A percentile compares a stretch with the other conserved stretches of the same genome.
Evolutionary conservation across 2,797 vertebrate genomes (phyloP).

Genomic region (Etheostoma perlongum): DNA sequence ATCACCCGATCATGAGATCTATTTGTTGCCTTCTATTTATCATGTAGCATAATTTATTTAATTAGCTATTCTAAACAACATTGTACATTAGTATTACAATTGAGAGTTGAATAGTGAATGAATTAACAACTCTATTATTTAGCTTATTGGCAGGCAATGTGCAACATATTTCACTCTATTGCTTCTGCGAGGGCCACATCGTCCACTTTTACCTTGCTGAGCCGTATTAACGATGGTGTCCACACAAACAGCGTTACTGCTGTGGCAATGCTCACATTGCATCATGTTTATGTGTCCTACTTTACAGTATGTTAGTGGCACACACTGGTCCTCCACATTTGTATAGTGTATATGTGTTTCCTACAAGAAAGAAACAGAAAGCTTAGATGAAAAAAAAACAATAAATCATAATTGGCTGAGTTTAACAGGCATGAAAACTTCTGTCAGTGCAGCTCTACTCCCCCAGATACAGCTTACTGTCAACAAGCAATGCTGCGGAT

Average conservation of each 20-base stretch:
- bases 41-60: no score
- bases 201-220: no score
- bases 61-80: no score
- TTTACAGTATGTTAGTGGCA: not conserved
- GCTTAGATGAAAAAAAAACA: conserved; percentile 2
- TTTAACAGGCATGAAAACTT: conserved; percentile 37
- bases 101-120: no score
- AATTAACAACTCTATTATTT: no score
- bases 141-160: no score
- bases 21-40: no score
- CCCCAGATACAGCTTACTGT: conserved; percentile 40
- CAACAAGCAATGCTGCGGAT: conserved; percentile 36
- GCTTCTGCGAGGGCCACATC: no score
- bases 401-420: conserved; percentile 26
- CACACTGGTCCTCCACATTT: not conserved
- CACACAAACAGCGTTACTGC: not conserved
- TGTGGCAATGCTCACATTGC: not conserved
- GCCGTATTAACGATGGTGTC: no score
- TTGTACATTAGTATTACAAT: no score
- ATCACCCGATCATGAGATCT: no score
- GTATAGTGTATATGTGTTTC: conserved; percentile 1
- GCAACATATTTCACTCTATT: no score
- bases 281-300: not conserved
- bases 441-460: conserved; percentile 31
- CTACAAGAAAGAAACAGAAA: conserved; percentile 3